These are phyloP conservation scores for Porites divaricata DNA, from an alignment of 92 coral and sea anemone species.

Conservation along the genomic window DNA sequence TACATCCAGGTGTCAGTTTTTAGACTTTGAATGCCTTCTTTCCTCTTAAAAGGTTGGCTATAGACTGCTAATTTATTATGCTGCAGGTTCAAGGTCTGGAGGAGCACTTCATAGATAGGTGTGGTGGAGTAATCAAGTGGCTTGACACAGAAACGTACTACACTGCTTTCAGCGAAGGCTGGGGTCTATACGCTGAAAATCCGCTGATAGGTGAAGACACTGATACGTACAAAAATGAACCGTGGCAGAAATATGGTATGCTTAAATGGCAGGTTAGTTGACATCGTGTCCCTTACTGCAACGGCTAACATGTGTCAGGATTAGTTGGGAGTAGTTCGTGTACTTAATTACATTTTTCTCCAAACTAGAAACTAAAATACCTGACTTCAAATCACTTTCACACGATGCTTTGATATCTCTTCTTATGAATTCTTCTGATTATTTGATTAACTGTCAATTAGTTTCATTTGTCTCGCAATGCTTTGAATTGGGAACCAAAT, in stretches of 20 bases:
- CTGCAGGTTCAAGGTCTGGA: conserved; percentile 78
- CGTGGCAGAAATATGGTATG: conserved; percentile 88
- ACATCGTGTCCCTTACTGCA: neutral
- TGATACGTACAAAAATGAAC: conserved; percentile 74
- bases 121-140: conserved; percentile 89
- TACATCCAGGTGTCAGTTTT: too few relatives aligned
- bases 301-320: too few relatives aligned
- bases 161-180: conserved; percentile 88
- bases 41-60: neutral
- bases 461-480: too few relatives aligned
- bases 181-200: conserved; percentile 93
- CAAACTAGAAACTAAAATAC: too few relatives aligned
- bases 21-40: neutral
- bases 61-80: neutral
- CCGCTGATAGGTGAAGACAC: conserved; percentile 86
- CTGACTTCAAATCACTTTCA: too few relatives aligned
- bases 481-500: too few relatives aligned
- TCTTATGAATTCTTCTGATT: too few relatives aligned
- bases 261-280: conserved; percentile 89
- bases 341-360: too few relatives aligned
- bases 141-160: conserved; percentile 55
- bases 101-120: conserved; percentile 85
- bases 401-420: too few relatives aligned
- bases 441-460: too few relatives aligned
- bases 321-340: too few relatives aligned